A percentile compares a stretch with the other conserved stretches of the same genome.
Evolutionary conservation across 2,888 invertebrate genomes (phyloP).

Genomic region (Mesorhabditis belari): DNA sequence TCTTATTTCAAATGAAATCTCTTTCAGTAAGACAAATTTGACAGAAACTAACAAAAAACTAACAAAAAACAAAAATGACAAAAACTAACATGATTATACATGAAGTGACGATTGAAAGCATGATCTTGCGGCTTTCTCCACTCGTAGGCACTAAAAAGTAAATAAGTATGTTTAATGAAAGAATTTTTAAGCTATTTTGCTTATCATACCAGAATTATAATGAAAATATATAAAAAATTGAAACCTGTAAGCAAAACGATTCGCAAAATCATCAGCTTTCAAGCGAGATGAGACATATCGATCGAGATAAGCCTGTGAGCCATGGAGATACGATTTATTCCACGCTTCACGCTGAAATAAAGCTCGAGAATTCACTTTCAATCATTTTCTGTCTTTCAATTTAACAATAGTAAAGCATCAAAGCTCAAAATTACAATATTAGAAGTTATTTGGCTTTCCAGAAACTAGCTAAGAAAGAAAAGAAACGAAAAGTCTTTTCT

Average conservation of each 20-base stretch:
- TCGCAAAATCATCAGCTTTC: conserved; percentile 49
- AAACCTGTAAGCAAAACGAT: conserved; percentile 46
- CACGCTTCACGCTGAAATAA: conserved; percentile 15
- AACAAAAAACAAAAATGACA: not conserved
- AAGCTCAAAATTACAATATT: not conserved
- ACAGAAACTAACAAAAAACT: not conserved
- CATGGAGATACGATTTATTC: conserved; percentile 36
- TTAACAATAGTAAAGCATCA: too few relatives aligned
- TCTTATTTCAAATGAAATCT: not conserved
- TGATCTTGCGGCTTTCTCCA: conserved; percentile 50
- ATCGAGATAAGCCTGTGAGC: conserved; percentile 48
- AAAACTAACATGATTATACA: conserved; percentile 27
- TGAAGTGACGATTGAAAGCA: conserved; percentile 49
- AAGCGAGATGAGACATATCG: conserved; percentile 45
- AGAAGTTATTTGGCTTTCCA: not conserved
- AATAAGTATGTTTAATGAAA: too few relatives aligned
- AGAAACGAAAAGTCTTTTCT: too few relatives aligned
- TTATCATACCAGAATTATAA: too few relatives aligned
- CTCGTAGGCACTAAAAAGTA: conserved; percentile 41
- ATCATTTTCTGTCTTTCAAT: too few relatives aligned
- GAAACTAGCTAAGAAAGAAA: not conserved
- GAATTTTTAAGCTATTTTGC: too few relatives aligned
- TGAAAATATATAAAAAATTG: too few relatives aligned
- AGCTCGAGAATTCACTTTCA: too few relatives aligned
- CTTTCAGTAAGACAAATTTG: not conserved